Conservation (phyloP, 2,797 vertebrate genomes). For the Micropoecilia bifurca region DNA sequence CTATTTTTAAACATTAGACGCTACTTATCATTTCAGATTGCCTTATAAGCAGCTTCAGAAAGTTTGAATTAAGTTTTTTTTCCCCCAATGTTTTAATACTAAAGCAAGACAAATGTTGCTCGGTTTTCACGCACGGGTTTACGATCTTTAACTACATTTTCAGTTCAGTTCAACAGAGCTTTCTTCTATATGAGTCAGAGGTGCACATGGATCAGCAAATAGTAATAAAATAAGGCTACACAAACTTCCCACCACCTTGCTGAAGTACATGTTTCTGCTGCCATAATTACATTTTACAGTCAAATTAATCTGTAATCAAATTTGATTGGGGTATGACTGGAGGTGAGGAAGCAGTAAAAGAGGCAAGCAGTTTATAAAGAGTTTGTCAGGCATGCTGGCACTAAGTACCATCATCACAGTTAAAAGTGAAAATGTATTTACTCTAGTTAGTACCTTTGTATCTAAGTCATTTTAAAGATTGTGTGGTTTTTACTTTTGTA, state of each 20-base stretch:
- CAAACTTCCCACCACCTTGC: background rate
- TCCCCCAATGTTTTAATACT: fast-evolving
- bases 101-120: background rate
- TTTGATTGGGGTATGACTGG: background rate
- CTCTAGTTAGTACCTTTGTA: background rate
- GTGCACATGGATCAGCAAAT: background rate
- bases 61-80: background rate
- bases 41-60: constrained; percentile 1
- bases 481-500: background rate
- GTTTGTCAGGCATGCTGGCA: background rate
- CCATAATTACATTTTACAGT: constrained; percentile 1
- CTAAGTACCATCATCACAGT: background rate
- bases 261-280: background rate
- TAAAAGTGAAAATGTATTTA: background rate
- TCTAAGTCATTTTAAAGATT: background rate
- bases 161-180: background rate
- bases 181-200: background rate
- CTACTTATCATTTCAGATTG: constrained; percentile 29
- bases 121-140: background rate
- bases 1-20: constrained; percentile 33
- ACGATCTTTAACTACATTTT: background rate
- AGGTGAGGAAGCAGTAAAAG: constrained; percentile 1
- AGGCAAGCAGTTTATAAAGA: background rate
- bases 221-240: background rate
- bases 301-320: constrained; percentile 1